Percentiles rank a stretch among this genome's conserved stretches.
Conservation (phyloP, 2,113 vertebrate genomes). For the Odocoileus virginianus region DNA sequence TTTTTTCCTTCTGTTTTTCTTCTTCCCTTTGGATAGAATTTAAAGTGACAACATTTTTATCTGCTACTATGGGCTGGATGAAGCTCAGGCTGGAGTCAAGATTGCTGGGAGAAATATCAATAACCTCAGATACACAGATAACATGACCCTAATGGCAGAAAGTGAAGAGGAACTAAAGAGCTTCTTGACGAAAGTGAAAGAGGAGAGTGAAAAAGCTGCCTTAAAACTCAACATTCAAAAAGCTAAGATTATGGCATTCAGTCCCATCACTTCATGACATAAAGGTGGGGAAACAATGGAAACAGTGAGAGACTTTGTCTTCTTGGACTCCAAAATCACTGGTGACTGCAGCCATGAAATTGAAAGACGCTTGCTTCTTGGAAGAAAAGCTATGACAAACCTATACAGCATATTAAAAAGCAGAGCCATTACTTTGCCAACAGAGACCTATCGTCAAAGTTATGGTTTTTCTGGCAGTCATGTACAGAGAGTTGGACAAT, state of each 20-base stretch:
- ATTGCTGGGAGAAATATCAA: background rate
- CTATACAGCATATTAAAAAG: background rate
- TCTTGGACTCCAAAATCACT: background rate
- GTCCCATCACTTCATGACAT: background rate
- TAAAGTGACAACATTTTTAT: background rate
- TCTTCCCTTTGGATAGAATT: background rate
- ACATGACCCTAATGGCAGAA: background rate
- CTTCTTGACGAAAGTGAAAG: background rate
- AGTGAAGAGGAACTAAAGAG: background rate
- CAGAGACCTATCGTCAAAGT: background rate
- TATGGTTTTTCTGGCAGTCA: background rate
- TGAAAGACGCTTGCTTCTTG: background rate
- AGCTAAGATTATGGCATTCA: background rate
- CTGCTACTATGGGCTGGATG: background rate
- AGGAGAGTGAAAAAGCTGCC: background rate
- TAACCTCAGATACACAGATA: background rate
- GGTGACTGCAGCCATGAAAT: background rate
- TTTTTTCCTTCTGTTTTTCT: background rate
- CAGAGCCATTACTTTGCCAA: background rate
- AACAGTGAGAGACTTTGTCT: background rate
- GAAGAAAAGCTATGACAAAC: background rate
- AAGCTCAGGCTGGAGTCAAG: background rate
- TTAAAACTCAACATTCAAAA: background rate
- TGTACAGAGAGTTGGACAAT: background rate
- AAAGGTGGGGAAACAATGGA: background rate